Evolutionary conservation across 1,140 invertebrate species (phyloP), one percentile per base, ranked within the genome.

Genomic region (Galleria mellonella): DNA sequence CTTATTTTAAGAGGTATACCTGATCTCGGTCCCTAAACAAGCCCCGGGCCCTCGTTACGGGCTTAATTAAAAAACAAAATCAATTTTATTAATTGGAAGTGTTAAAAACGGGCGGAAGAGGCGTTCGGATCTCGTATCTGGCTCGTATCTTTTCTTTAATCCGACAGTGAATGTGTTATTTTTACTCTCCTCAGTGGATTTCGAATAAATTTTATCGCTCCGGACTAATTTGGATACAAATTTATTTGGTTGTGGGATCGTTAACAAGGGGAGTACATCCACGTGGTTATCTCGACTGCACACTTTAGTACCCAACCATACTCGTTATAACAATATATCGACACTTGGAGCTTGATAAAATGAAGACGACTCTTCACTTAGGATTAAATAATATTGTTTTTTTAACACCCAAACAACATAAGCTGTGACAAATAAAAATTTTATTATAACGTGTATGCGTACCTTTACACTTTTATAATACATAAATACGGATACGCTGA

Each of bases 31-130:
- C 50, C 51, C 62, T 70, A 74, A 78, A 82, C 75, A 79, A 72
- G 72, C 70, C 64, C 49, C 62, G 60, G 46, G 60, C 68, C 55
- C 75, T 76, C 72, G 73, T 78, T 78, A 81, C 70, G 56, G 63
- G 64, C 66, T 68, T 85, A 82, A 83, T 82, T 83, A 82, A 85
- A 85, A 85, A 85, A 83, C 75, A 74, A 85, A 85, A 85, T 79
- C 76, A 79, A 83, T 83, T 84, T 83, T 85, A 85, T 85, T 85
- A 85, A 85, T 85, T 85, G 79, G 74, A 78, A 82, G 82, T 83
- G 78, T 85, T 85, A 85, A 85, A 85, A 85, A 79, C 75, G 78
- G 79, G 69, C 77, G 82, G 77, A 79, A 75, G 75, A 74, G 64
- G 62, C 72, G 70, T 73, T 64, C 64, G 70, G 49, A 54, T 38